Evolutionary conservation across 1,140 invertebrate species (phyloP).

Genomic region (Achroia grisella): DNA sequence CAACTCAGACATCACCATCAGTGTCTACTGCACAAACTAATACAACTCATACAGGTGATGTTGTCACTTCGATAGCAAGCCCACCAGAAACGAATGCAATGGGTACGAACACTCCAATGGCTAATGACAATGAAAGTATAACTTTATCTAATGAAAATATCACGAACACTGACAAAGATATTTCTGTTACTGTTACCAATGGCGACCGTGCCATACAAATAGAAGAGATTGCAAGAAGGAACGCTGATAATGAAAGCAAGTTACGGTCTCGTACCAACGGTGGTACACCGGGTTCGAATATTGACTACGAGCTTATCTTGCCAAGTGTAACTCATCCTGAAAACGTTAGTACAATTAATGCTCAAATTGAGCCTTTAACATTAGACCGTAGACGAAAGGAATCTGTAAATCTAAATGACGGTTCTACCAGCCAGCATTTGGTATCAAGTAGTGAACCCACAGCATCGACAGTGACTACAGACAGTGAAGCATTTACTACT

Average conservation of each 20-base stretch:
- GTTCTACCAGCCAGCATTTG: conserved; percentile 20
- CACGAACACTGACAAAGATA: conserved; percentile 26
- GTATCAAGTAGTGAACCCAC: background rate
- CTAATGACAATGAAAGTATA: conserved; percentile 22
- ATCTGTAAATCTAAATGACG: conserved; percentile 12
- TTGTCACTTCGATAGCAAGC: conserved; percentile 43
- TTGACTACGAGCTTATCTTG: conserved; percentile 7
- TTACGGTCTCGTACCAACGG: background rate
- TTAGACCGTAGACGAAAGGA: conserved; percentile 53
- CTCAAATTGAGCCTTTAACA: conserved; percentile 29
- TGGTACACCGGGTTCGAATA: background rate
- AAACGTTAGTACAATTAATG: conserved; percentile 12
- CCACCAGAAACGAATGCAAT: conserved; percentile 44
- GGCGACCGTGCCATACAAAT: conserved; percentile 39
- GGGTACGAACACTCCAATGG: conserved; percentile 50
- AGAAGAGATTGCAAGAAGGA: conserved; percentile 48
- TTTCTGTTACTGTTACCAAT: conserved; percentile 9
- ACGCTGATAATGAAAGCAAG: conserved; percentile 26
- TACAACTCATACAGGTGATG: conserved; percentile 63
- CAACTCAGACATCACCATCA: conserved; percentile 64
- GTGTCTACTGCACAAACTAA: conserved; percentile 69
- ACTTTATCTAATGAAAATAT: conserved; percentile 14
- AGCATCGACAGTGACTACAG: background rate
- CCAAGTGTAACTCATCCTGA: conserved; percentile 20
- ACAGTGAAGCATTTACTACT: conserved; percentile 33